These are phyloP conservation scores for Chroicocephalus ridibundus DNA, from an alignment of 2,113 vertebrate species.

Conservation along the genomic window DNA sequence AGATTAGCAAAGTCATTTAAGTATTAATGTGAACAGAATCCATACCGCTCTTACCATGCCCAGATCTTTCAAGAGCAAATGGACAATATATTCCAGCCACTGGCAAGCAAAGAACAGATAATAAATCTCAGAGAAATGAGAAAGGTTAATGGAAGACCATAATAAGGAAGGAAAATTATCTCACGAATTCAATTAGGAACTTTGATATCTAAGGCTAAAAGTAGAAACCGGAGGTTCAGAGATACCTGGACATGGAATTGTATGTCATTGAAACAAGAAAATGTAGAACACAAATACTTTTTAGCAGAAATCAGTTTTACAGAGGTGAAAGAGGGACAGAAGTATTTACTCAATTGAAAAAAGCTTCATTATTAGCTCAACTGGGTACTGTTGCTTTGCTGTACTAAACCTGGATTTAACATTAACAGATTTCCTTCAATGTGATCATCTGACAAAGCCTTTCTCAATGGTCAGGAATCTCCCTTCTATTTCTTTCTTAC, in stretches of 20 bases:
- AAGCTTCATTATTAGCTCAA: background rate
- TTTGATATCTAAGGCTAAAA: slow-evolving; percentile 22
- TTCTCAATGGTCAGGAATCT: background rate
- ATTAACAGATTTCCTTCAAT: background rate
- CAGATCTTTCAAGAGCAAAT: background rate
- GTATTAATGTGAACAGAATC: background rate
- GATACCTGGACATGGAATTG: background rate
- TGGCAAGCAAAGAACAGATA: slow-evolving; percentile 26
- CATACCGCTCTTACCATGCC: background rate
- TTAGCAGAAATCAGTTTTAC: background rate
- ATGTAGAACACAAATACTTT: background rate
- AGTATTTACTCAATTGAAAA: background rate
- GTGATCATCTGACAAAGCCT: background rate
- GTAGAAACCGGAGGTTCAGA: background rate
- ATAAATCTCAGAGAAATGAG: slow-evolving; percentile 23
- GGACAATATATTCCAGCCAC: slow-evolving; percentile 11
- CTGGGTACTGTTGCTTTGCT: background rate
- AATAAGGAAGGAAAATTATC: slow-evolving; percentile 10
- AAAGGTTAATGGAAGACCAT: slow-evolving; percentile 14
- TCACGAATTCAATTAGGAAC: background rate
- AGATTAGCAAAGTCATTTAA: background rate
- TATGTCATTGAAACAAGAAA: background rate
- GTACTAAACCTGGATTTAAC: background rate
- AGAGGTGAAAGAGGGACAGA: background rate
- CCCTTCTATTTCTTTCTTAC: background rate